Conservation (phyloP, 2,888 invertebrate genomes). For the Tenodera sinensis region DNA sequence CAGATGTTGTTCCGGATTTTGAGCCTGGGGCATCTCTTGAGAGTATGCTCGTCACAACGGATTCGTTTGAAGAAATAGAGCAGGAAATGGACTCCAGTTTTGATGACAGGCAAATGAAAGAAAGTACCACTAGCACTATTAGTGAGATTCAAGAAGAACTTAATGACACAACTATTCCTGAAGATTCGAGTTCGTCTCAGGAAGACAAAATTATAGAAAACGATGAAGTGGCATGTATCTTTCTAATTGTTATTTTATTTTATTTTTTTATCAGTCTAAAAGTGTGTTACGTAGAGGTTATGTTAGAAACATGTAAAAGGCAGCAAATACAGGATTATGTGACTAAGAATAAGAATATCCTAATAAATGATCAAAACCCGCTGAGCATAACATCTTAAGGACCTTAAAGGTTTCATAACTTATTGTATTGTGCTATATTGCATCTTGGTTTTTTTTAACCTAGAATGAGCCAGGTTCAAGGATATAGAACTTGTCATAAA, state of each 20-base stretch:
- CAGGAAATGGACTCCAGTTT: slow-evolving; percentile 62
- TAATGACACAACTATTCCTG: slow-evolving; percentile 40
- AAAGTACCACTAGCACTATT: slow-evolving; percentile 55
- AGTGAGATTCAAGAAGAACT: slow-evolving; percentile 57
- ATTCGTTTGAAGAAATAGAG: slow-evolving; percentile 67
- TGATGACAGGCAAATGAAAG: slow-evolving; percentile 53
- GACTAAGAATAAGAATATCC: too few species aligned
- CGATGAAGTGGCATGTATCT: slow-evolving; percentile 25
- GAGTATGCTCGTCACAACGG: slow-evolving; percentile 67
- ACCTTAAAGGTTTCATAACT: too few species aligned
- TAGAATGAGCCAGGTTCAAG: too few species aligned
- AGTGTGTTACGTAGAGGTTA: too few species aligned
- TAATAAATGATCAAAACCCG: too few species aligned
- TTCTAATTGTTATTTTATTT: too few species aligned
- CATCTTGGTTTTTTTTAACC: too few species aligned
- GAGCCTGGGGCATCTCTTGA: slow-evolving; percentile 61
- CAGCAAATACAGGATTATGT: too few species aligned
- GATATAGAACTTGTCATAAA: too few species aligned
- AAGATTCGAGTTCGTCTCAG: slow-evolving; percentile 24
- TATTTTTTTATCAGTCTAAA: neutral
- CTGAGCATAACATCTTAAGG: too few species aligned
- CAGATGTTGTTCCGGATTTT: slow-evolving; percentile 33
- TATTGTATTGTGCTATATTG: too few species aligned
- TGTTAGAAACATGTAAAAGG: too few species aligned
- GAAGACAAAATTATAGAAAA: slow-evolving; percentile 27